phyloP scores from a whole-genome alignment of 37 sponge, comb jelly and placozoan species.

The Chondrilla cf. caribensis region DNA sequence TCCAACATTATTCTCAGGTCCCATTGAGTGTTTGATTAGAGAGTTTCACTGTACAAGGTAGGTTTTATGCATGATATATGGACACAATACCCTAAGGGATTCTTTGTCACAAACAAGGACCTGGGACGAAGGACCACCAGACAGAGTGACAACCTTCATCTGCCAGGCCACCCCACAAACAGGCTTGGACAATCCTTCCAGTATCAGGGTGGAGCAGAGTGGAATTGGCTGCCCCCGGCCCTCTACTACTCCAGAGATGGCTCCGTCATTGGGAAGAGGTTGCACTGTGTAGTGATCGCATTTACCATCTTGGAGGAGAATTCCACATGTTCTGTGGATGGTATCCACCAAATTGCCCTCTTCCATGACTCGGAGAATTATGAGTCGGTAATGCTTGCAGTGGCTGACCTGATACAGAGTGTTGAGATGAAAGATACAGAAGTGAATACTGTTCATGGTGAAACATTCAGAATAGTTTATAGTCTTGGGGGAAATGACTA shows the following conservation, averaged over 20 bases:
- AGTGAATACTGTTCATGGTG: background rate
- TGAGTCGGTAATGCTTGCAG: background rate
- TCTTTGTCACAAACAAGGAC: too few relatives aligned
- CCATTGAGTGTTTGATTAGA: too few relatives aligned
- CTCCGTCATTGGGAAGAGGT: constrained; percentile 17
- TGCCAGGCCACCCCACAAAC: too few relatives aligned
- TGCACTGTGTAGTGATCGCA: constrained; percentile 19
- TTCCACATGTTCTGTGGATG: background rate
- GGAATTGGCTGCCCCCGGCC: too few relatives aligned
- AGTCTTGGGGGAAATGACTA: constrained; percentile 42
- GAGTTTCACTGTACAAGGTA: too few relatives aligned
- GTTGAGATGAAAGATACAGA: constrained; percentile 2
- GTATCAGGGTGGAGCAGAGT: too few relatives aligned
- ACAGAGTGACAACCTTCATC: too few relatives aligned
- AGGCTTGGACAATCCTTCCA: too few relatives aligned
- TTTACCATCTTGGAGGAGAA: constrained; percentile 41
- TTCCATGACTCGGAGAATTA: constrained; percentile 30
- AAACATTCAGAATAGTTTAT: background rate
- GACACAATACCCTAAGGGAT: too few relatives aligned
- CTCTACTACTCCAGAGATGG: constrained; percentile 53
- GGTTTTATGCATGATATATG: too few relatives aligned
- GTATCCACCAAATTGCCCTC: constrained; percentile 34
- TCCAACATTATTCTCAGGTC: too few relatives aligned
- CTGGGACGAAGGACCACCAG: too few relatives aligned
- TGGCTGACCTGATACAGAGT: constrained; percentile 28